Base-by-base conservation (phyloP, 2,113 vertebrate species). In the Aphyosemion australe region DNA sequence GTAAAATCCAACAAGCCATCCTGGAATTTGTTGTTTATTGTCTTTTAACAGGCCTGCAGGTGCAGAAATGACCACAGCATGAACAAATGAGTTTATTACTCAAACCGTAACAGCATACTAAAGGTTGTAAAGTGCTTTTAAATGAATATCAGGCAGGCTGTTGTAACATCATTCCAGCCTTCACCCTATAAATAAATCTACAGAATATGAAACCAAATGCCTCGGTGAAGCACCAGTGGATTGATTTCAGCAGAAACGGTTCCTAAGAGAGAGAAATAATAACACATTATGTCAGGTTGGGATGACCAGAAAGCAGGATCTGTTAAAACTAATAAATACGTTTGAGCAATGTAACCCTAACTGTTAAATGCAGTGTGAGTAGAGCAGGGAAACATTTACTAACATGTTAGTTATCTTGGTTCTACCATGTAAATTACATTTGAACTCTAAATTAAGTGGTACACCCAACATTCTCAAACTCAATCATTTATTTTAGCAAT, bases 251-350 rank as follows among this genome's bases (percentile, higher is more conserved):
- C 55, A 37, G 57, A 51, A 72, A 52, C 20, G 26, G 52, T 72
- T 84, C 68, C 62, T 82, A 20, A 0, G 61, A 65, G 67, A 74
- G 12, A 51, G 43, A 45, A 73, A 71, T 82, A 78, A 65, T 78
- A 80, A 65, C 41, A 58, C 49, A 0, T 7, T 74, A 62, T 74
- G 68, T 73, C 83, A 74, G 69, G 62, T 78, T 69, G 57, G 69
- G 79, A 85, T 84, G 78, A 84, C 73, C 69, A 82, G 32, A 47
- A 78, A 55, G 61, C 34, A 57, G 73, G 49, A 70, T 61, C 65
- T 49, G 73, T 82, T 84, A 84, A 79, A 87, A 79, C 37, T 61
- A 81, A 81, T 59, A 67, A 79, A 61, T 49, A 60, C 45, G 67
- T 64, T 42, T 46, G 45, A 51, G 50, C 76, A 26, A 26, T 26